These are phyloP conservation scores for Latheticus oryzae DNA, from an alignment of 2,888 invertebrate genomes.

Conservation along the genomic window DNA sequence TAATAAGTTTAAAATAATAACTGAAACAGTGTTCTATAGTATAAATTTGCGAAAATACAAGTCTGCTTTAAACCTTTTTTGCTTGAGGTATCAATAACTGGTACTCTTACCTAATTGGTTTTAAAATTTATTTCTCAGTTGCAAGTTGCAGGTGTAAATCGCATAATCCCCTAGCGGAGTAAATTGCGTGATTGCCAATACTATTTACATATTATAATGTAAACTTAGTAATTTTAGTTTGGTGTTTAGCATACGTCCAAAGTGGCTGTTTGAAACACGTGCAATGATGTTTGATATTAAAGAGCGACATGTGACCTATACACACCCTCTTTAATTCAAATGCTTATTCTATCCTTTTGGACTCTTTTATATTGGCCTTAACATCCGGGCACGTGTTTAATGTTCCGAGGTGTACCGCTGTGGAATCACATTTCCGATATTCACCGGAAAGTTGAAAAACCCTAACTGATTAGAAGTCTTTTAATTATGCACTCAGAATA, in stretches of 20 bases:
- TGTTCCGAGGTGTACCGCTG: slow-evolving; percentile 46
- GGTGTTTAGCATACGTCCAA: slow-evolving; percentile 14
- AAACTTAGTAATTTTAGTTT: slow-evolving; percentile 25
- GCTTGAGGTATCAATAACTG: too few relatives aligned
- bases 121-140: too few relatives aligned
- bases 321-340: slow-evolving; percentile 43
- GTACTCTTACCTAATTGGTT: too few relatives aligned
- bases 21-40: too few relatives aligned
- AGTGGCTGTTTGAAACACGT: slow-evolving; percentile 33
- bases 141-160: too few relatives aligned
- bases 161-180: too few relatives aligned
- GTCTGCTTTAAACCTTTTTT: too few relatives aligned
- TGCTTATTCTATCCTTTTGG: slow-evolving; percentile 38
- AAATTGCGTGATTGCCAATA: slow-evolving; percentile 6
- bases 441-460: slow-evolving; percentile 56
- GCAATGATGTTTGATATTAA: slow-evolving; percentile 39
- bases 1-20: too few relatives aligned
- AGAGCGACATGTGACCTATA: slow-evolving; percentile 41
- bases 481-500: too few relatives aligned
- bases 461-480: slow-evolving; percentile 11
- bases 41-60: too few relatives aligned
- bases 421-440: slow-evolving; percentile 51
- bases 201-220: slow-evolving; percentile 30
- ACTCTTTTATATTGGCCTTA: slow-evolving; percentile 50
- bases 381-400: slow-evolving; percentile 59